Evolutionary conservation across 2,888 invertebrate species (phyloP).

Genomic region (Linnaemya vulpina): DNA sequence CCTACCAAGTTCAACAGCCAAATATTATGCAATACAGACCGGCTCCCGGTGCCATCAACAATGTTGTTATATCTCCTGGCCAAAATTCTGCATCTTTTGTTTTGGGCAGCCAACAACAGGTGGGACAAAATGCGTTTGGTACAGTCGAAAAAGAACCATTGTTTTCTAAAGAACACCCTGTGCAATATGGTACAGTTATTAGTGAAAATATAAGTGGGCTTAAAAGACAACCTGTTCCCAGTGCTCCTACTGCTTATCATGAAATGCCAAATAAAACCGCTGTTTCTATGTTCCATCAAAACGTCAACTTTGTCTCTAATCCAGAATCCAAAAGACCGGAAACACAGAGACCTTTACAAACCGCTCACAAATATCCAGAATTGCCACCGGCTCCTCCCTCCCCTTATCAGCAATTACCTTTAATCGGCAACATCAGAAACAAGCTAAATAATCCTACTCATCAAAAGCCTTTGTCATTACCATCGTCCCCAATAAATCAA

Average conservation of each 20-base stretch:
- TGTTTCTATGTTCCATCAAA: conserved; percentile 75
- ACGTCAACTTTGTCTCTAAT: conserved; percentile 67
- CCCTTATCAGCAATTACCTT: conserved; percentile 78
- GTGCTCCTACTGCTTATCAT: conserved; percentile 53
- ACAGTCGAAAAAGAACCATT: conserved; percentile 84
- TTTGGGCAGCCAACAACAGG: conserved; percentile 86
- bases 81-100: conserved; percentile 87
- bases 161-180: conserved; percentile 80
- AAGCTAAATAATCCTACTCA: conserved; percentile 56
- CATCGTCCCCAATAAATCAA: conserved; percentile 49
- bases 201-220: conserved; percentile 79
- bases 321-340: conserved; percentile 49
- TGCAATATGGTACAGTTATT: conserved; percentile 81
- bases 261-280: conserved; percentile 71
- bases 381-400: conserved; percentile 77
- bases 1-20: conserved; percentile 82
- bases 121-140: conserved; percentile 83
- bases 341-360: conserved; percentile 46
- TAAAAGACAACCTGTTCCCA: conserved; percentile 69
- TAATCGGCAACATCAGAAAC: conserved; percentile 74
- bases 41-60: conserved; percentile 84
- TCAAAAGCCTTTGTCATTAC: conserved; percentile 70
- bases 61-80: conserved; percentile 86
- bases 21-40: conserved; percentile 83
- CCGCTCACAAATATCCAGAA: conserved; percentile 60